These are phyloP conservation scores for Saccopteryx leptura DNA, from an alignment of 2,113 vertebrate genomes.

Conservation along the genomic window DNA sequence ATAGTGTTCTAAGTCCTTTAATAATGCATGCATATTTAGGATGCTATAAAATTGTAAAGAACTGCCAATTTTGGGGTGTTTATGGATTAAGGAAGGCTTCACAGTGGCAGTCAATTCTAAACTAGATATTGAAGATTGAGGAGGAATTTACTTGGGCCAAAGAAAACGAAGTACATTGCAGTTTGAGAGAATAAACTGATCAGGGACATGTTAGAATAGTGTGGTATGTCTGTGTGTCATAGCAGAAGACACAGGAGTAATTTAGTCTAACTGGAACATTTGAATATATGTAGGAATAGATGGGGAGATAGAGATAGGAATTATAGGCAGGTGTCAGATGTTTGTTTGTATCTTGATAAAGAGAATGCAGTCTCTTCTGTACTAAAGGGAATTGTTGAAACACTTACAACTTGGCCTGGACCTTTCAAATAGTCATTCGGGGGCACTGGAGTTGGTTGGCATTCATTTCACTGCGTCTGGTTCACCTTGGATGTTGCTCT, in stretches of 20 bases:
- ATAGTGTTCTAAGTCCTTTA: not conserved
- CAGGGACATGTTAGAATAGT: not conserved
- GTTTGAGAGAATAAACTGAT: not conserved
- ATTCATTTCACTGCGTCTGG: not conserved
- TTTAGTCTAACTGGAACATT: not conserved
- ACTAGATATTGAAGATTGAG: not conserved
- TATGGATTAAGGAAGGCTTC: not conserved
- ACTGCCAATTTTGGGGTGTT: not conserved
- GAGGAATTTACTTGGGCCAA: not conserved
- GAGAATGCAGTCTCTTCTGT: not conserved
- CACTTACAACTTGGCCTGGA: not conserved
- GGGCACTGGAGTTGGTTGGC: not conserved
- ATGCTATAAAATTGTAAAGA: not conserved
- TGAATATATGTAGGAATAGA: not conserved
- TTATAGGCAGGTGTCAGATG: not conserved
- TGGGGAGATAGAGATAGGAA: not conserved
- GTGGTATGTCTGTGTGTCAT: not conserved
- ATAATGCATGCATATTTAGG: not conserved
- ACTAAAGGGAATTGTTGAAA: not conserved
- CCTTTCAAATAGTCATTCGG: not conserved
- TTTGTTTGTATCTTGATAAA: not conserved
- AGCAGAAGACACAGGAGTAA: not conserved
- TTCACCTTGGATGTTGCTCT: constrained; percentile 47
- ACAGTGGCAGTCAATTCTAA: not conserved
- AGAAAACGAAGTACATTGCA: not conserved